Evolutionary conservation across 2,888 invertebrate species (phyloP).

Genomic region (Phorcus lineatus): DNA sequence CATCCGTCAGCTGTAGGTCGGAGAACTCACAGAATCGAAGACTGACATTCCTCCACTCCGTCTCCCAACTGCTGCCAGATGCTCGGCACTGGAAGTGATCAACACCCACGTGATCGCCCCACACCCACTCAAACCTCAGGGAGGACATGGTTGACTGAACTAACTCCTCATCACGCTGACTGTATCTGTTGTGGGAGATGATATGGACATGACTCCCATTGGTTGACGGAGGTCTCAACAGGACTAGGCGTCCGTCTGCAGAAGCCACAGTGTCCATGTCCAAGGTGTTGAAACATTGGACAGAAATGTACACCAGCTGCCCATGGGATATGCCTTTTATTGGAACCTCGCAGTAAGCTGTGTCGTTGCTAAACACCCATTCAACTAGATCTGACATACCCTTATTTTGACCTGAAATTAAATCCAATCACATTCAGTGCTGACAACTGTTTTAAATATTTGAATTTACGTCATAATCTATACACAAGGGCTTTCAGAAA

Average conservation of each 20-base stretch:
- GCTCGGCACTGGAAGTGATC: not conserved
- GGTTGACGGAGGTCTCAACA: not conserved
- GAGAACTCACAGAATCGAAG: not conserved
- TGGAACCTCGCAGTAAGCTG: not conserved
- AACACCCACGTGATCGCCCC: not conserved
- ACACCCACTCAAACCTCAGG: not conserved
- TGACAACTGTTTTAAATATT: too few species aligned
- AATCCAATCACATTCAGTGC: too few species aligned
- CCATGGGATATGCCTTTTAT: not conserved
- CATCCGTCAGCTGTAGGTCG: not conserved
- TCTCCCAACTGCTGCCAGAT: too few species aligned
- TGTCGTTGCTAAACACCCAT: not conserved
- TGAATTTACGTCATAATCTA: too few species aligned
- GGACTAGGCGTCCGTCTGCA: not conserved
- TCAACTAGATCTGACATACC: not conserved
- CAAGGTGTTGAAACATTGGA: not conserved
- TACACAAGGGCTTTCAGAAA: too few species aligned
- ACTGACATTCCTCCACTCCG: not conserved
- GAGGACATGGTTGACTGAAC: not conserved
- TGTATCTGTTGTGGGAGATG: not conserved
- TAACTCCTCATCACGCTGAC: not conserved
- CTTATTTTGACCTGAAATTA: not conserved
- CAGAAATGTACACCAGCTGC: not conserved
- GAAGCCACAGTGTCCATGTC: not conserved
- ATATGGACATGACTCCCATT: not conserved